Evolutionary conservation across 2,888 invertebrate genomes (phyloP), one percentile per base, ranked within the genome.

Genomic region (Brachyopa scutellaris): DNA sequence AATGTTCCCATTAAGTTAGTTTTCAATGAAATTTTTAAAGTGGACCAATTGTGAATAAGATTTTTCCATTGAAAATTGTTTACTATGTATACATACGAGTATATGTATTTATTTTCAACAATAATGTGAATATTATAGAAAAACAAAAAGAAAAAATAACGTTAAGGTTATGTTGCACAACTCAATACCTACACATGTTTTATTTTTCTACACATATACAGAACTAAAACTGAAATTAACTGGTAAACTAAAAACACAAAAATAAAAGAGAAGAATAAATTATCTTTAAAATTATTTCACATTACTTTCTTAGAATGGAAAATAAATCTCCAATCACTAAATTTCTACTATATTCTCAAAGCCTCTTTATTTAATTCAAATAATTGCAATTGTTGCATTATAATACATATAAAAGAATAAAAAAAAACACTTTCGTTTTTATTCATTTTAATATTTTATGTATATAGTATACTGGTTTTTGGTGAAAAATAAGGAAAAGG

Each of bases 31-130:
- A 88, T 87, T 88, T 88, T 86, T 87, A 89, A 88, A 89, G 89
- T 88, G 89, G 89, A 89, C 89, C 89, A 89, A 89, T 89, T 88
- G 88, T 87, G 86, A 88, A 89, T 89, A 89, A 88, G 88, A 88
- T 33, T 82, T 66, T 70, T 72, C 53, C 70, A 76, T 79, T 80
- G 76, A 76, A 69, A 69, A 76, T 69, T 64, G 26, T 66, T 72
- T 55, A 59, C 17, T 51, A 51, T 23, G 19, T 49, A 19, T 57
- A 9, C 4, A 3, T 6, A 26, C 6, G 4, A 26, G 6, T 5
- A 26, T 26, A 26, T 6, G 26, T 26, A 26, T 61, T 72, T 59
- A 13, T 49, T 40, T 23, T 33, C 11, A 36, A 21, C 8, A 59
- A 53, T 55, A 53, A 21, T 66, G 29, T 55, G 33, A 55, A 64